Base-by-base conservation (phyloP, 2,113 vertebrate genomes). In the Rallus limicola region DNA sequence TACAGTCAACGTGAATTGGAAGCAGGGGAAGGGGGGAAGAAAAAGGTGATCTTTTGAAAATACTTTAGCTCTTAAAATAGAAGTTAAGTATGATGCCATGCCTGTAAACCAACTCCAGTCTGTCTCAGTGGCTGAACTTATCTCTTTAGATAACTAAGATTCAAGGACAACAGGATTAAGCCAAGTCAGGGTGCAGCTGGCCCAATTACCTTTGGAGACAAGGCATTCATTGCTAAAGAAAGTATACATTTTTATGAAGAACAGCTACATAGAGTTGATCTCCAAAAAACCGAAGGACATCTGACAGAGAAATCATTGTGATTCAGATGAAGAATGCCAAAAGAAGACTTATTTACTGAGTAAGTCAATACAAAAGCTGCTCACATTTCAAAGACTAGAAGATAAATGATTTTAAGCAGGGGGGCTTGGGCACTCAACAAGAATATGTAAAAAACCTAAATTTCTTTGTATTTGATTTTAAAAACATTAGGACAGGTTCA, bases 61-160 rank as follows among this genome's bases (percentile, higher is more conserved):
- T 69, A 92, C 50, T 44, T 79, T 82, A 69, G 34, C 3, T 36
- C 82, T 91, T 72, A 95, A 97, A 96, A 96, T 88, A 93, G 91
- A 95, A 72, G 23, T 72, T 59, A 59, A 92, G 74, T 34, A 83
- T 0, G 9, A 88, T 92, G 64, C 64, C 76, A 42, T 63, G 81
- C 18, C 86, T 94, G 77, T 91, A 95, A 95, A 91, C 33, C 34
- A 95, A 94, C 4, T 70, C 75, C 84, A 90, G 36, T n/a, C 78
- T 76, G 46, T 70, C 58, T 53, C 17, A 80, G 40, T 29, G 53
- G n/a, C 74, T 91, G 80, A 56, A 69, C 83, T 91, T 93, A 53
- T n/a, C 56, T 83, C 71, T 72, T 33, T 10, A 70, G 88, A 18
- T 58, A 92, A 84, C 74, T 65, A 87, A 46, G 67, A 95, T 58